These are phyloP conservation scores for Drosophila busckii DNA, from an alignment of 1,140 invertebrate genomes.

Conservation along the genomic window DNA sequence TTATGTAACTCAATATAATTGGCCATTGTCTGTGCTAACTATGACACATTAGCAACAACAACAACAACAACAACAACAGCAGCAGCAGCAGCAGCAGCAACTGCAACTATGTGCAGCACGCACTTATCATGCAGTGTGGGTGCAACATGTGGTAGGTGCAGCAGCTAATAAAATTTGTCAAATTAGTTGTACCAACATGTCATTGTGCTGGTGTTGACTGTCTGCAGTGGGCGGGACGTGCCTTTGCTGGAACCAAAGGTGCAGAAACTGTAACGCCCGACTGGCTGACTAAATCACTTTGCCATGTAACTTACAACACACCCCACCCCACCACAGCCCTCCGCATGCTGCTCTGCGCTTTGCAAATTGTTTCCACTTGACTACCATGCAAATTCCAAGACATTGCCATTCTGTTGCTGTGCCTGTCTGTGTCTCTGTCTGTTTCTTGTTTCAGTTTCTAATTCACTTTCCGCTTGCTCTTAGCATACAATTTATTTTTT, in stretches of 20 bases:
- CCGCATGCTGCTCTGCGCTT: no score
- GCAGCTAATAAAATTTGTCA: constrained; percentile 69
- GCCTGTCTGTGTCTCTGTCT: background rate
- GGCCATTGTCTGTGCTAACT: constrained; percentile 17
- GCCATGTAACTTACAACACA: constrained; percentile 9
- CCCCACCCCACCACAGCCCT: no score
- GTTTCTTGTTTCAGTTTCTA: no score
- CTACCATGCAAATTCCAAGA: constrained; percentile 59
- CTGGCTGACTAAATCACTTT: constrained; percentile 36
- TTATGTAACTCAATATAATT: constrained; percentile 41
- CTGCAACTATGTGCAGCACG: constrained; percentile 31
- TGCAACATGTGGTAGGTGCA: constrained; percentile 22
- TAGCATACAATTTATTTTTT: constrained; percentile 25
- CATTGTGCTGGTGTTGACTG: constrained; percentile 19
- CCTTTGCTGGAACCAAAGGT: constrained; percentile 49
- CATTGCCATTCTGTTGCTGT: constrained; percentile 5
- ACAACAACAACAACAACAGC: no score
- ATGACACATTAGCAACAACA: constrained; percentile 9
- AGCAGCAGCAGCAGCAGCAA: no score
- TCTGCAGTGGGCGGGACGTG: no score
- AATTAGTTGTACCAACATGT: constrained; percentile 46
- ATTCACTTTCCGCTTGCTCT: constrained; percentile 15
- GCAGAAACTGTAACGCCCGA: constrained; percentile 63
- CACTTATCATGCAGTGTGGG: constrained; percentile 20
- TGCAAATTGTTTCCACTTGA: constrained; percentile 42